Conservation (phyloP, 2,113 vertebrate species). For the Bos indicus region DNA sequence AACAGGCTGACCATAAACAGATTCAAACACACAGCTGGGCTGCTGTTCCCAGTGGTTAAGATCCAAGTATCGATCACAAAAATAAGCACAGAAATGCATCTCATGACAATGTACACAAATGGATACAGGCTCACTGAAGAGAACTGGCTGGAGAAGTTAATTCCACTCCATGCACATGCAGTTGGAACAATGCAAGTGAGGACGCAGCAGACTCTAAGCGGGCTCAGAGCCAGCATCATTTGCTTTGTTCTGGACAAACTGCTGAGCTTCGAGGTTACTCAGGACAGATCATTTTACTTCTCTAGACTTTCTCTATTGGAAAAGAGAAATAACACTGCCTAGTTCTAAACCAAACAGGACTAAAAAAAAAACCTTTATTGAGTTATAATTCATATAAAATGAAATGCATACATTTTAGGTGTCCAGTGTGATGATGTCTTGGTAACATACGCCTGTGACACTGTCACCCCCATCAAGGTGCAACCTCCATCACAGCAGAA, state of each 20-base stretch:
- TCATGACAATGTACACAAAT: not conserved
- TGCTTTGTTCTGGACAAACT: conserved; percentile 2
- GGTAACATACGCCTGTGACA: not conserved
- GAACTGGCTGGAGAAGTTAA: not conserved
- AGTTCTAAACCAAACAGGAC: not conserved
- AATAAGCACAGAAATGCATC: not conserved
- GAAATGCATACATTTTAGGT: not conserved
- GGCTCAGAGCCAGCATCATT: not conserved
- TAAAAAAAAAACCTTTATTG: not conserved
- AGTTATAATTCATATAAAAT: not conserved
- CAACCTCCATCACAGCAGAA: not conserved
- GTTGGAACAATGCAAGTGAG: not conserved
- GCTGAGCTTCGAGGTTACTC: not conserved
- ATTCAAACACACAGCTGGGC: not conserved
- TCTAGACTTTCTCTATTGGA: not conserved
- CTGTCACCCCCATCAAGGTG: not conserved
- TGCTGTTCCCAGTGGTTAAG: not conserved
- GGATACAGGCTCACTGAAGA: too few species aligned
- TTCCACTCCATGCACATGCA: fast-evolving
- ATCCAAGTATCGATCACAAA: not conserved
- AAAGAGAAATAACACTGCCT: not conserved
- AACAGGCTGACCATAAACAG: not conserved
- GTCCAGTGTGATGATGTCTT: not conserved
- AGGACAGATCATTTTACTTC: not conserved
- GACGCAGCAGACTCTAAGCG: not conserved